phyloP scores from a whole-genome alignment of 2,888 invertebrate genomes.

The Celastrina argiolus region DNA sequence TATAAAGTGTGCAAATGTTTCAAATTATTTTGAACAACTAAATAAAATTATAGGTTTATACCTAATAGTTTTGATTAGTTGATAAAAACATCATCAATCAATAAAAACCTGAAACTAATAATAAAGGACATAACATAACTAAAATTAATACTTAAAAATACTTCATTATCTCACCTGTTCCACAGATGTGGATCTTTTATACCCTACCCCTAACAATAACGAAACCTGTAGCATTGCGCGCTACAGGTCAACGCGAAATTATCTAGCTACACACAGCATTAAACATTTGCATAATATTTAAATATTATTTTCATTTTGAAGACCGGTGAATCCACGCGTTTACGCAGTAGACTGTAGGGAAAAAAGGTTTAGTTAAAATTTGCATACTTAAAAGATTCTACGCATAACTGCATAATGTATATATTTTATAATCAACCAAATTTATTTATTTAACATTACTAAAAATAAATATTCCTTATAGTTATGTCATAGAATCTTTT shows the following conservation, averaged over 20 bases:
- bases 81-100: not conserved
- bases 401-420: conserved; percentile 45
- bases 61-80: too few relatives aligned
- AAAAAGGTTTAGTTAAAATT: conserved; percentile 74
- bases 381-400: conserved; percentile 69
- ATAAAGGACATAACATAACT: conserved; percentile 42
- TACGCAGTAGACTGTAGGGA: conserved; percentile 78
- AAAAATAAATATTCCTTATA: conserved; percentile 20
- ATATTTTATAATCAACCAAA: not conserved
- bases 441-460: not conserved
- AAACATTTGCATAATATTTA: conserved; percentile 65
- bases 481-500: conserved; percentile 66
- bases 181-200: conserved; percentile 67
- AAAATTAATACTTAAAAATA: conserved; percentile 68
- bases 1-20: not conserved
- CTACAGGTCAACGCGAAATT: conserved; percentile 75
- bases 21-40: not conserved
- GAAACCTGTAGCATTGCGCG: conserved; percentile 79
- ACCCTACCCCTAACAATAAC: conserved; percentile 74
- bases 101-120: conserved; percentile 22
- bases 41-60: not conserved
- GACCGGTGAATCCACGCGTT: conserved; percentile 71
- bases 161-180: conserved; percentile 76
- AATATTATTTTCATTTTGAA: conserved; percentile 63
- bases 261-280: conserved; percentile 74